Base-by-base conservation (phyloP, 2,113 vertebrate species). In the Hippocampus comes region DNA sequence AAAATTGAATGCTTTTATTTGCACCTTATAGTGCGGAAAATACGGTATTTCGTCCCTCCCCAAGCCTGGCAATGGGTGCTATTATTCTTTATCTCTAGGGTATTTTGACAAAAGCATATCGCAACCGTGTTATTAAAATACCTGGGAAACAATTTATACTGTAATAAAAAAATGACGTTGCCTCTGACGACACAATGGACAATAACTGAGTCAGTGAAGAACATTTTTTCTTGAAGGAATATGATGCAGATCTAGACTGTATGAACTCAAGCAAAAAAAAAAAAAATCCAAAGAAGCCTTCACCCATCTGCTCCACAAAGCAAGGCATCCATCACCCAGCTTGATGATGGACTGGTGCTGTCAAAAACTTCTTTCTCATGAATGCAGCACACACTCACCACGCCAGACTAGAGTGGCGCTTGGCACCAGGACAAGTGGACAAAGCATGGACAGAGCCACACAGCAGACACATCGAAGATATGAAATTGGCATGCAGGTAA, bases 391-490 rank as follows among this genome's bases (percentile, higher is more conserved):
- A 74, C 49, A 49, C 72, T 74, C 79, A 18, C 78, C 78, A 70
- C 71, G 77, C 46, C 75, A 66, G 79, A 82, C 77, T 76, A 17
- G 7, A 77, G 78, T 23, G 49, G 73, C 12, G 20, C 30, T 87
- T 86, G 84, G 88, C 86, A 83, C 77, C 53, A 61, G 86, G 82
- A 89, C 86, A 88, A 88, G 75, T 21, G 67, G 41, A 71, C 63
- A 43, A 51, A 84, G 77, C 75, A 84, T 80, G 79, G 83, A 85
- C 72, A 42, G 66, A 77, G 78, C 48, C 7, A 25, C 67, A 12
- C 4, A n/a, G 20, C 60, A 61, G 51, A 61, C 68, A 63, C 64
- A 63, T 17, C 9, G 63, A 46, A 49, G 56, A 17, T 65, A 69
- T 73, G 56, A 75, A 55, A 71, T 8, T 5, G 14, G 55, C 9